Evolutionary conservation across 2,797 vertebrate species (phyloP), one percentile per base, ranked within the genome.

Genomic region (Spinus olivaceus): DNA sequence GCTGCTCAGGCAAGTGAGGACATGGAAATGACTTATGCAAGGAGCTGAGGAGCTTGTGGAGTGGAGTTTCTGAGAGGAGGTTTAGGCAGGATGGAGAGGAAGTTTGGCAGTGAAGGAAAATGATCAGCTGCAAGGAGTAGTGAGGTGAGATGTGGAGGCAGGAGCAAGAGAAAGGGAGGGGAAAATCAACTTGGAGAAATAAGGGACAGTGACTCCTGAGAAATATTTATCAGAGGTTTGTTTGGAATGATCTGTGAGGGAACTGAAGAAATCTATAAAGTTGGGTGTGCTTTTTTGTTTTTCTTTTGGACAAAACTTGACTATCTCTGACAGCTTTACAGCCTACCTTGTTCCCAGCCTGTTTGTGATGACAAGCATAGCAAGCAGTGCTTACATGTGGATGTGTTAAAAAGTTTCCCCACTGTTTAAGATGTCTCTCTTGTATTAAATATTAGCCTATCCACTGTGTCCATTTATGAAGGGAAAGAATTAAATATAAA

Each of bases 1-100:
- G 46, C 70, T 83, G 17, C 51, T 94, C 44, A 90, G 85, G 41
- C 46, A 63, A 87, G 66, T 44, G 76, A 91, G 76, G 56, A 42
- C 32, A 3, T 65, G 61, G 69, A 94, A 95, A 66, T 81, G 33
- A 79, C 22, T 93, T 76, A 14, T 6, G 42, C 46, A 41, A 82
- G 86, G 57, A 89, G 35, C 39, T 73, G 64, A 81, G 37, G 39
- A 8, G 27, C 32, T 81, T 66, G 60, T 66, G 71, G 59, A 78
- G 42, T 44, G 54, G 6, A 25, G 17, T 44, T 83, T 46, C 59
- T 86, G 33, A 89, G 72, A 30, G 72, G 11, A 23, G 54, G n/a
- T 47, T 89, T 77, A 63, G 63, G n/a, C 39, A 61, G 24, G 66
- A 30, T 14, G 47, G 60, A 67, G 35, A 20, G 20, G 23, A 19